phyloP scores from a whole-genome alignment of 2,113 vertebrate genomes.

The Pyrgilauda ruficollis region DNA sequence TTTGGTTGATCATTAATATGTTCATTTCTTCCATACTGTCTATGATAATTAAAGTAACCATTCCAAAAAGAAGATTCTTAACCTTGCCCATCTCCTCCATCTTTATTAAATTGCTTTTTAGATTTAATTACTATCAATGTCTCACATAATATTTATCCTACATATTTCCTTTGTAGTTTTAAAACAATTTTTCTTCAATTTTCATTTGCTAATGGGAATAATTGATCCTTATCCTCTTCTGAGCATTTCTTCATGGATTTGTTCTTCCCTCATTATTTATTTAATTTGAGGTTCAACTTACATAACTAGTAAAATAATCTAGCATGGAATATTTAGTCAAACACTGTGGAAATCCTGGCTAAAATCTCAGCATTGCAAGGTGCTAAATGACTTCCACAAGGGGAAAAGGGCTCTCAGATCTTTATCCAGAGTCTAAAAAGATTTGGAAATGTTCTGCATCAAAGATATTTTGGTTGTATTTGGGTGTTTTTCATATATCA shows the following conservation, averaged over 20 bases:
- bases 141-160: not conserved
- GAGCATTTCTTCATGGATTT: not conserved
- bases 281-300: not conserved
- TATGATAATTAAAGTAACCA: not conserved
- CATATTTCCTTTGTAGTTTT: not conserved
- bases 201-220: constrained; percentile 30
- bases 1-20: not conserved
- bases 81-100: not conserved
- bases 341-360: not conserved
- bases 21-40: not conserved
- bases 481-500: not conserved
- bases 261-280: not conserved
- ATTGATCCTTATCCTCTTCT: not conserved
- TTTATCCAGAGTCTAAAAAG: not conserved
- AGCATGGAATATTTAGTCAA: not conserved
- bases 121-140: not conserved
- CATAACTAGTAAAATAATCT: not conserved
- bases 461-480: not conserved
- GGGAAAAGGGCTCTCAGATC: not conserved
- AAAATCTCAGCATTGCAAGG: not conserved
- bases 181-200: not conserved
- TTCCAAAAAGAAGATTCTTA: not conserved
- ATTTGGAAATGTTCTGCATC: not conserved
- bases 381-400: not conserved
- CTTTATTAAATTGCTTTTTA: constrained; percentile 1